A percentile compares a stretch with the other conserved stretches of the same genome.
Evolutionary conservation across 1,140 invertebrate genomes (phyloP).

Genomic region (Bombus terrestris): DNA sequence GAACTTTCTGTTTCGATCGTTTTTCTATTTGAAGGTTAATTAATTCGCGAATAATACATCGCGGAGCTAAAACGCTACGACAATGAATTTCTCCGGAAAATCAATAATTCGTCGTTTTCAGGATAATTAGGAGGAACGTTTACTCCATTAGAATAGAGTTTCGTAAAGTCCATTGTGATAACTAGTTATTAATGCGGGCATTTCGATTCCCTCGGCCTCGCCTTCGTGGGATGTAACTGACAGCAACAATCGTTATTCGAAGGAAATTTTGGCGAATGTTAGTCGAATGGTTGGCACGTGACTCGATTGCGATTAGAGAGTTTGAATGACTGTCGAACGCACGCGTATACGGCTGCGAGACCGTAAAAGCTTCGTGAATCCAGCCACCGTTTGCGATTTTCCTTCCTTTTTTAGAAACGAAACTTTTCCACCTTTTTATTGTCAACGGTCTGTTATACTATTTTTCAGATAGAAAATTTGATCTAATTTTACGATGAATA

Average conservation of each 20-base stretch:
- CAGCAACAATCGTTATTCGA: constrained; percentile 17
- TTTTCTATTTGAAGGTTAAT: too few species aligned
- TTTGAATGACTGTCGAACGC: constrained; percentile 53
- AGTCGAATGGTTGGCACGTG: constrained; percentile 48
- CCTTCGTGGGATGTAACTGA: neutral
- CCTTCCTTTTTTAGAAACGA: neutral
- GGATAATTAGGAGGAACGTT: neutral
- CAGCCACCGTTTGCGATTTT: neutral
- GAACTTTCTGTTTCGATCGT: too few species aligned
- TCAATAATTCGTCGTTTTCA: neutral
- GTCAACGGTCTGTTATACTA: too few species aligned
- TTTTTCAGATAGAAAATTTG: neutral
- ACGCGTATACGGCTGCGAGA: neutral
- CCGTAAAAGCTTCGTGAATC: constrained; percentile 23
- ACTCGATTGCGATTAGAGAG: constrained; percentile 57
- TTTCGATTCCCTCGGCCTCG: neutral
- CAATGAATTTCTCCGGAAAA: neutral
- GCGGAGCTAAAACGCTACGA: neutral
- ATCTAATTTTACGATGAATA: too few species aligned
- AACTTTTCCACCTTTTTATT: neutral
- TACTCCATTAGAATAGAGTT: neutral
- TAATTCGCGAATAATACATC: too few species aligned
- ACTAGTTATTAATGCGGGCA: constrained; percentile 7
- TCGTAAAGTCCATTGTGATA: neutral
- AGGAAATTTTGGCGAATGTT: constrained; percentile 27